These are phyloP conservation scores for Chaetops frenatus DNA, from an alignment of 2,113 vertebrate genomes.

Conservation along the genomic window DNA sequence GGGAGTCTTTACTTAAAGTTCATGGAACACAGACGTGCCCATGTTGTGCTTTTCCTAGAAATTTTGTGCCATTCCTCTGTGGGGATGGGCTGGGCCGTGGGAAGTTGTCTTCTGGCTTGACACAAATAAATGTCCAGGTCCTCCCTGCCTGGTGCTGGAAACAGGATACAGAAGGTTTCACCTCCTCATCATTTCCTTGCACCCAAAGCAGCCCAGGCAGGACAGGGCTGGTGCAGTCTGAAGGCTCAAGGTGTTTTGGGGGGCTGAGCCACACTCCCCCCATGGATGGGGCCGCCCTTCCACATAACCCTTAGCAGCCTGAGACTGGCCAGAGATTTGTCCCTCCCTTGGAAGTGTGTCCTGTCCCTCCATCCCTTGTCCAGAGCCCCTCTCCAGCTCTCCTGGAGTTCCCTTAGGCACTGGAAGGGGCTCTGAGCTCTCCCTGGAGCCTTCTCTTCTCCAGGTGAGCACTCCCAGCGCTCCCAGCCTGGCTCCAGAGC, in stretches of 20 bases:
- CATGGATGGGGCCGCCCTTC: not conserved
- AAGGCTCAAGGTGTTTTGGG: fast-evolving
- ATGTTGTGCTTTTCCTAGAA: conserved; percentile 24
- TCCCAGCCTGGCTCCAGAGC: not conserved
- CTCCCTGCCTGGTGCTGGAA: not conserved
- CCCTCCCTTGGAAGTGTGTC: not conserved
- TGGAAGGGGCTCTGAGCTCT: not conserved
- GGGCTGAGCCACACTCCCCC: fast-evolving
- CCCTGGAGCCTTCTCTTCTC: not conserved
- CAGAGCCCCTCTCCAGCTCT: not conserved
- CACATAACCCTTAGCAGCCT: fast-evolving
- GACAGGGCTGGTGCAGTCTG: not conserved
- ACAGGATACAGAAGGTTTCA: not conserved
- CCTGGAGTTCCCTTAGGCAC: not conserved
- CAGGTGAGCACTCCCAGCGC: not conserved
- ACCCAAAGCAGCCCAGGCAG: not conserved
- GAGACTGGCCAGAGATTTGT: fast-evolving
- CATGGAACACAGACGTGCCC: not conserved
- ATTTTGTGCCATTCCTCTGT: not conserved
- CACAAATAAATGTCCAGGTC: not conserved
- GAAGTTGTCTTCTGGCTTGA: not conserved
- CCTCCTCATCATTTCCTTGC: not conserved
- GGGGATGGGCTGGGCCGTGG: not conserved
- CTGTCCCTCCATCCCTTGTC: not conserved
- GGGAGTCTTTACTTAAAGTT: conserved; percentile 21